phyloP scores from a whole-genome alignment of 2,113 vertebrate genomes.

The Takifugu bimaculatus region DNA sequence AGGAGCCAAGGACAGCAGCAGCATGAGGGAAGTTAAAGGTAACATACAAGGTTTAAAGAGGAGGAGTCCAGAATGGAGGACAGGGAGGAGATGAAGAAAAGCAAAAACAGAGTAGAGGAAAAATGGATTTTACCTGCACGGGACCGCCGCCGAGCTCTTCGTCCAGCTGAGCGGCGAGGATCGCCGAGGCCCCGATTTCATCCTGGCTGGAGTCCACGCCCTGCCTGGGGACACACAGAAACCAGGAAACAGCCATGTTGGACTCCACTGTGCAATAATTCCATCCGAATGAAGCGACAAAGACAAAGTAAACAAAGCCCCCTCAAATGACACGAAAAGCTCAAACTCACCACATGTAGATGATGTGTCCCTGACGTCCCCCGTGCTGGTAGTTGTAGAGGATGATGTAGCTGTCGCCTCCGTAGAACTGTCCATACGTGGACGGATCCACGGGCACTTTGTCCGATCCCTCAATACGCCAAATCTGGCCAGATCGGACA shows the following conservation, averaged over 20 bases:
- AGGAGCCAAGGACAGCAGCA: constrained; percentile 44
- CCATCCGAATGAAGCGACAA: neutral
- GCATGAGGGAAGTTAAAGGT: constrained; percentile 8
- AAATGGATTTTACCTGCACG: constrained; percentile 80
- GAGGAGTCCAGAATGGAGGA: constrained; percentile 14
- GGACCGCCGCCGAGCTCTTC: constrained; percentile 89
- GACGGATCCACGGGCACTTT: constrained; percentile 82
- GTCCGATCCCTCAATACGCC: constrained; percentile 87
- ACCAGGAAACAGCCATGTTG: neutral
- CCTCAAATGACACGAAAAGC: neutral
- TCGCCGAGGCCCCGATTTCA: constrained; percentile 85
- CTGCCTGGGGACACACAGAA: constrained; percentile 76
- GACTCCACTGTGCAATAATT: neutral
- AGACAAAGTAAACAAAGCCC: too few relatives aligned
- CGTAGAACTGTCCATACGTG: constrained; percentile 89
- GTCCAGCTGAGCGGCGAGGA: constrained; percentile 86
- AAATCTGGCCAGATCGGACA: constrained; percentile 76
- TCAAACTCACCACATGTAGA: constrained; percentile 89
- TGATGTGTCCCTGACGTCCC: constrained; percentile 87
- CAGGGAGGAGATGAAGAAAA: neutral
- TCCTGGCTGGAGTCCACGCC: constrained; percentile 87
- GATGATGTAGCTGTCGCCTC: constrained; percentile 96
- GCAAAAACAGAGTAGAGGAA: neutral
- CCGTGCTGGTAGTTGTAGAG: constrained; percentile 84
- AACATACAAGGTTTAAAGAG: constrained; percentile 30